phyloP scores from a whole-genome alignment of 2,888 invertebrate species.

The Elegia similella region DNA sequence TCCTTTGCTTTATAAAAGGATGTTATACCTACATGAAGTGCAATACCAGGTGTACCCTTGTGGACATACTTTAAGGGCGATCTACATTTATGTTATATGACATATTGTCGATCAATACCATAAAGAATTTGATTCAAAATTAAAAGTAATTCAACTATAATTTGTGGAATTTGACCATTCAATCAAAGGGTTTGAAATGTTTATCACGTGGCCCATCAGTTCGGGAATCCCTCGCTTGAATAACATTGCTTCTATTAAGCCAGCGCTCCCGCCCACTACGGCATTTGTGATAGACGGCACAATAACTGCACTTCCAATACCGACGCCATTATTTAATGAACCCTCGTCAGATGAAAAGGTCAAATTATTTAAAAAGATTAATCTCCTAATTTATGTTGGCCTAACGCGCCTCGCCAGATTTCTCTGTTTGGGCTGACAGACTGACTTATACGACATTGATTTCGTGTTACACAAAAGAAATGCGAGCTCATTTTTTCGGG shows the following conservation, averaged over 20 bases:
- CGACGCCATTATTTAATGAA: conserved; percentile 79
- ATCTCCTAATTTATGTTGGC: conserved; percentile 78
- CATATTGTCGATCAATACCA: conserved; percentile 15
- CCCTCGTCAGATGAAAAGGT: conserved; percentile 81
- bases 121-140: neutral
- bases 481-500: conserved; percentile 41
- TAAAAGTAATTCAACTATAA: conserved; percentile 20
- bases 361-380: conserved; percentile 82
- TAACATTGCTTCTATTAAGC: conserved; percentile 21
- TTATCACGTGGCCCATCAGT: conserved; percentile 31
- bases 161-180: conserved; percentile 31
- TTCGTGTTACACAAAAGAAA: conserved; percentile 54
- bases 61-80: too few species aligned
- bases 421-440: conserved; percentile 54
- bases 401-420: conserved; percentile 67
- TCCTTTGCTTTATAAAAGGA: conserved; percentile 73
- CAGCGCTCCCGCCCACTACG: conserved; percentile 57
- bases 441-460: conserved; percentile 64
- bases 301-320: conserved; percentile 76
- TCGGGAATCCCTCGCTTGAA: conserved; percentile 25
- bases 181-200: conserved; percentile 24
- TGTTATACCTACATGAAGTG: conserved; percentile 50
- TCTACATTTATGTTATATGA: too few species aligned
- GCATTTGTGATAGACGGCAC: conserved; percentile 77
- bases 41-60: conserved; percentile 51